phyloP scores from a whole-genome alignment of 1,140 invertebrate genomes.

The Zophobas morio region DNA sequence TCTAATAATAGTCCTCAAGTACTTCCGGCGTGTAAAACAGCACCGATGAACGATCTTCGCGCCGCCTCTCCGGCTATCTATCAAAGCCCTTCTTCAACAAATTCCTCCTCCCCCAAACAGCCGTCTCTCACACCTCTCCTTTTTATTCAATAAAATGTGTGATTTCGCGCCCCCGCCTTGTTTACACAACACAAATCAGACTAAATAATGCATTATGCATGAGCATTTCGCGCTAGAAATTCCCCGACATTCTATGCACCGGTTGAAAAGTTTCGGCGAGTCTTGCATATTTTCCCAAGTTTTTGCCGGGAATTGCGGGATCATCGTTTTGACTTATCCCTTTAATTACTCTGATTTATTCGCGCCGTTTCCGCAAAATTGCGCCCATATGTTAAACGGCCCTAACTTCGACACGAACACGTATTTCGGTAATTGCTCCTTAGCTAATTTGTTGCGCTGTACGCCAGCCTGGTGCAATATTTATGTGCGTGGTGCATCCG shows the following conservation, averaged over 20 bases:
- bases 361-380: neutral
- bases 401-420: constrained; percentile 28
- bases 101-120: too few relatives aligned
- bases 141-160: neutral
- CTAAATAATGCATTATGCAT: constrained; percentile 13
- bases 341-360: constrained; percentile 36
- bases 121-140: too few relatives aligned
- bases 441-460: constrained; percentile 24
- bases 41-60: too few relatives aligned
- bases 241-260: neutral
- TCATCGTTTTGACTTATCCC: constrained; percentile 26
- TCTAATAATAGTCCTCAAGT: too few relatives aligned
- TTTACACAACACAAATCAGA: constrained; percentile 16
- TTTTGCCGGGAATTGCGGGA: neutral
- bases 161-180: neutral
- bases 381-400: constrained; percentile 30
- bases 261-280: neutral
- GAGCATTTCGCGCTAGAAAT: neutral
- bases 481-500: constrained; percentile 28
- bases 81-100: too few relatives aligned
- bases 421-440: constrained; percentile 40
- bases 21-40: too few relatives aligned
- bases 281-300: neutral
- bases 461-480: constrained; percentile 2
- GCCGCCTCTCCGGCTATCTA: too few relatives aligned